Conservation (phyloP, 2,888 invertebrate genomes). For the Eugnorisma glareosa region DNA sequence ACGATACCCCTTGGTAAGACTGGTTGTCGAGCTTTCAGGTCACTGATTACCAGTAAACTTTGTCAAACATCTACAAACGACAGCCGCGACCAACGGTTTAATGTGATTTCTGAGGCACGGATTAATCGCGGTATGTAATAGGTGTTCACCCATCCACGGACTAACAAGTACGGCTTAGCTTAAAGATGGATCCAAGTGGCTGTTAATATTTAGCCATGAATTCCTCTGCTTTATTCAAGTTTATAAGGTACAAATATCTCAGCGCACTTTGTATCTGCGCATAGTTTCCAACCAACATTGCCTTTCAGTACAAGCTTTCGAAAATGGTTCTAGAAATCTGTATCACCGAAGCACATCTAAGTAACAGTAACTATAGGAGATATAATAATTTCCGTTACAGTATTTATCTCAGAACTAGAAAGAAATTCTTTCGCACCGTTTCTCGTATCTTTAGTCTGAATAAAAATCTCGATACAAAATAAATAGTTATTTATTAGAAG, state of each 20-base stretch:
- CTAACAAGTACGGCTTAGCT: too few relatives aligned
- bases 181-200: too few relatives aligned
- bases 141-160: too few relatives aligned
- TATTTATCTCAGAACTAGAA: not conserved
- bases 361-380: not conserved
- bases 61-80: too few relatives aligned
- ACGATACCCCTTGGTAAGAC: too few relatives aligned
- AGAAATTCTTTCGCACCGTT: too few relatives aligned
- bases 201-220: too few relatives aligned
- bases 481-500: not conserved
- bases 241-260: not conserved
- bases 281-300: not conserved
- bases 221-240: not conserved
- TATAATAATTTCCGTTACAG: not conserved
- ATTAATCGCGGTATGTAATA: too few relatives aligned
- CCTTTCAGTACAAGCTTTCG: not conserved
- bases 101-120: too few relatives aligned
- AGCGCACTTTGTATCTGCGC: fast-evolving
- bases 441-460: not conserved
- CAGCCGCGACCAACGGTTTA: too few relatives aligned
- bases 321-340: not conserved
- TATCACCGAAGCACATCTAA: not conserved
- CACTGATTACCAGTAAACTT: too few relatives aligned
- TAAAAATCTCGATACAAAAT: not conserved
- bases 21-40: too few relatives aligned